These are phyloP conservation scores for Aphis gossypii DNA, from an alignment of 1,140 invertebrate species.

Conservation along the genomic window DNA sequence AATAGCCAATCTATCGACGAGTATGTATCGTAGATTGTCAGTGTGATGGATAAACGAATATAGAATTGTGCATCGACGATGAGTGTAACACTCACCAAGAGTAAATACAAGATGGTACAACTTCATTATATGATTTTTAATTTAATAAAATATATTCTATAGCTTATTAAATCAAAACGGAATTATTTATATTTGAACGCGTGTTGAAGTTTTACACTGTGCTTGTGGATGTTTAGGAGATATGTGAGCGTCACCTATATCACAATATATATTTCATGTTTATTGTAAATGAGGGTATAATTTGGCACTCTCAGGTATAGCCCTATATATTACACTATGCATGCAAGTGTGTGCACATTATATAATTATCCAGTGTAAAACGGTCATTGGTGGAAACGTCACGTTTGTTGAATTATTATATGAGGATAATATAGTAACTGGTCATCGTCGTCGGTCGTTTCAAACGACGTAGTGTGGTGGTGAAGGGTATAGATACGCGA, in stretches of 20 bases:
- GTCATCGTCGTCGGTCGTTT: neutral
- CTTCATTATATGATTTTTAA: neutral
- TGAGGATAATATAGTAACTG: neutral
- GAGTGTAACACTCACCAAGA: neutral
- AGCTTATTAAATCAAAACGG: neutral
- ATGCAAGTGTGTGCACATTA: neutral
- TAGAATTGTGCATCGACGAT: neutral
- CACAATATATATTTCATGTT: neutral
- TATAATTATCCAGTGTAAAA: conserved; percentile 2
- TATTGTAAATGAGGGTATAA: neutral
- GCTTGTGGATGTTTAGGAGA: neutral
- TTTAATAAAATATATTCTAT: neutral
- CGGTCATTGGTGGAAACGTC: conserved; percentile 8
- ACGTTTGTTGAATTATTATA: conserved; percentile 16
- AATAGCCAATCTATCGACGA: neutral
- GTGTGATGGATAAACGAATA: neutral
- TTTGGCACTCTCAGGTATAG: neutral
- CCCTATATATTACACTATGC: neutral
- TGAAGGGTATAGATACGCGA: neutral
- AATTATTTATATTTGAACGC: neutral
- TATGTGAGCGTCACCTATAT: neutral
- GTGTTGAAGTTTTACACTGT: neutral
- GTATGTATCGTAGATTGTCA: neutral
- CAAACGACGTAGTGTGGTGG: neutral
- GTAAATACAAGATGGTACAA: neutral